Base-by-base conservation (phyloP, 2,888 invertebrate species). In the Acanthosepion pharaonis region DNA sequence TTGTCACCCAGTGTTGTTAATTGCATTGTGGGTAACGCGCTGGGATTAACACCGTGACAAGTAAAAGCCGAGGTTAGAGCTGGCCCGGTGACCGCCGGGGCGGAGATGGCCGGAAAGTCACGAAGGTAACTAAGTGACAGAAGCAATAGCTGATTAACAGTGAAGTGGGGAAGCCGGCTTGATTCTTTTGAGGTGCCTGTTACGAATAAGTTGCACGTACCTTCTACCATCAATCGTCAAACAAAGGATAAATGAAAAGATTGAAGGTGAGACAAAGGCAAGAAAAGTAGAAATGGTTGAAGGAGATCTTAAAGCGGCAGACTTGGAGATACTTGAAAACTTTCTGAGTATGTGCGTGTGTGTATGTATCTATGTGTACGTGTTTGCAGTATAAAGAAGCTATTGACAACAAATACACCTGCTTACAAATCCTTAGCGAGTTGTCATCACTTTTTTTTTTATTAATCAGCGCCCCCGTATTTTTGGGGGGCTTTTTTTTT, bases 1-100 rank as follows among this genome's bases (percentile, higher is more conserved):
- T 78, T 78, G 78, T 78, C 78, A 78, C 78, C 78, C 78, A n/a
- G n/a, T 78, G 78, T 78, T 78, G 78, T 78, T 78, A 78, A 78
- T 33, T 78, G n/a, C 78, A 78, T 78, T 78, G 78, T 78, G 78
- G n/a, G 78, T 78, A 78, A 33, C 78, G 78, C 78, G n/a, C 33
- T 33, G n/a, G 78, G 78, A 78, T 78, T 78, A 78, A 78, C 78
- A 78, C 78, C n/a, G 78, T 78, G 78, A 78, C 78, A 78, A 78
- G 78, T 78, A 78, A 78, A 78, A 78, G 78, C 78, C 78, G n/a
- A n/a, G 78, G 78, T 78, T 78, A 78, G n/a, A 78, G 78, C n/a
- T 78, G 78, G n/a, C 78, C 78, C 78, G 78, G 78, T 78, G 78
- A n/a, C 78, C n/a, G 78, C n/a, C n/a, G 78, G 78, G 78, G n/a